Percentiles rank a stretch among this genome's conserved stretches.
phyloP scores from a whole-genome alignment of 2,888 invertebrate genomes.

The Osmoderma eremita region DNA sequence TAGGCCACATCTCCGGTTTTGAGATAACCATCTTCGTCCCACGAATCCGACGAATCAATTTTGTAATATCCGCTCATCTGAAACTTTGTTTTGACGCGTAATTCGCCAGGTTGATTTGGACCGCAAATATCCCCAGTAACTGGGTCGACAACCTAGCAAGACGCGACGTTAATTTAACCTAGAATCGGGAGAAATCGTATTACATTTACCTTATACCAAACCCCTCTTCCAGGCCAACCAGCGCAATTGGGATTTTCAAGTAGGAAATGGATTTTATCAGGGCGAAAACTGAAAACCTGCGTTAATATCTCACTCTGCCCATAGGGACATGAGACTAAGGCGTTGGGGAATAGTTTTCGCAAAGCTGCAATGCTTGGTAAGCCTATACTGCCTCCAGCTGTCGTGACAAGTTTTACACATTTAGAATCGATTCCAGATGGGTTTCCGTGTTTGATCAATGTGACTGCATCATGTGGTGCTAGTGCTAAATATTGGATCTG shows the following conservation, averaged over 20 bases:
- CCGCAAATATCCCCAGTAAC: constrained; percentile 55
- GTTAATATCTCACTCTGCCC: constrained; percentile 16
- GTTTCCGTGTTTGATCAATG: constrained; percentile 16
- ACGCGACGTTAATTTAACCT: background rate
- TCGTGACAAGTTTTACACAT: background rate
- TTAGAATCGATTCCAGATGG: constrained; percentile 14
- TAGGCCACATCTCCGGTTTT: constrained; percentile 67
- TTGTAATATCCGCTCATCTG: constrained; percentile 65
- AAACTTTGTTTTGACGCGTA: constrained; percentile 63
- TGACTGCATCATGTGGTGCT: constrained; percentile 29
- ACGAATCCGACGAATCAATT: constrained; percentile 62
- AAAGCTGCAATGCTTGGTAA: constrained; percentile 13
- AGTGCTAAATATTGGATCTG: background rate
- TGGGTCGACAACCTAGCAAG: constrained; percentile 63
- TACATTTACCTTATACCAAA: constrained; percentile 29
- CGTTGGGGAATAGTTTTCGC: constrained; percentile 15
- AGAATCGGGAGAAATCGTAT: background rate
- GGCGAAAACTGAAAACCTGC: too few relatives aligned
- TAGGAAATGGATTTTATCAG: background rate
- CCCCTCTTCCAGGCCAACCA: constrained; percentile 26
- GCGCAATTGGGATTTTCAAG: constrained; percentile 4
- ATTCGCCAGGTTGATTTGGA: constrained; percentile 65
- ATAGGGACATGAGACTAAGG: constrained; percentile 10
- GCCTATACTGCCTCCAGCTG: constrained; percentile 28
- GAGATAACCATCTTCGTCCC: constrained; percentile 65